phyloP scores from a whole-genome alignment of 2,888 invertebrate genomes.

The Cephonodes hylas region DNA sequence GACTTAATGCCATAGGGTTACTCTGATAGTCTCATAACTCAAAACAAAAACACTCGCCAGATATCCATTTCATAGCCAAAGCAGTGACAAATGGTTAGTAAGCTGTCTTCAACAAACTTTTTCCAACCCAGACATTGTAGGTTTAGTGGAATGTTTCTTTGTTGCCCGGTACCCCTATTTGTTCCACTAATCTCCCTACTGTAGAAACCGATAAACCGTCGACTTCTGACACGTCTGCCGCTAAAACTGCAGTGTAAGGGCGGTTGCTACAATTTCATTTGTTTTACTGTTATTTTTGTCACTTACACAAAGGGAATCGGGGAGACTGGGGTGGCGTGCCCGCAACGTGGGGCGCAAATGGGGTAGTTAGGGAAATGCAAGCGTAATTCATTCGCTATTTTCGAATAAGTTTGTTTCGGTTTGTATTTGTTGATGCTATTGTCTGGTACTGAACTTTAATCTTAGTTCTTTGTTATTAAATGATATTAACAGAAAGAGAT shows the following conservation, averaged over 20 bases:
- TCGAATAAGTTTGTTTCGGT: constrained; percentile 22
- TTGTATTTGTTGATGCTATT: constrained; percentile 18
- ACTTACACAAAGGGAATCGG: constrained; percentile 25
- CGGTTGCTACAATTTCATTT: constrained; percentile 46
- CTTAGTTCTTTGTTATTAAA: too few relatives aligned
- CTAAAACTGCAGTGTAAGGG: neutral
- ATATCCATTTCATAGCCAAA: too few relatives aligned
- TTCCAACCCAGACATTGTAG: neutral
- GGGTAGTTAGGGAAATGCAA: constrained; percentile 41
- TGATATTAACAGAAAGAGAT: too few relatives aligned
- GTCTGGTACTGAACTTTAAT: too few relatives aligned
- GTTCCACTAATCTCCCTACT: neutral
- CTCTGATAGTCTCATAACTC: too few relatives aligned
- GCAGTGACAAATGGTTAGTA: too few relatives aligned
- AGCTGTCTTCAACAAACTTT: too few relatives aligned
- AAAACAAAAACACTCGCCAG: too few relatives aligned
- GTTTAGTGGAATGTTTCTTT: neutral
- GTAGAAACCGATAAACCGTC: constrained; percentile 16
- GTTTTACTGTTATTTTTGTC: constrained; percentile 59
- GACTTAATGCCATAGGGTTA: too few relatives aligned
- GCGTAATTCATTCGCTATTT: constrained; percentile 40
- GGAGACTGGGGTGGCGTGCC: constrained; percentile 11
- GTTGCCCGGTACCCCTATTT: neutral
- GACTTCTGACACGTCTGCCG: constrained; percentile 14
- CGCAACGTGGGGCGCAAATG: constrained; percentile 30